phyloP scores from a whole-genome alignment of 2,888 invertebrate genomes.

The Sthenelais limicola region DNA sequence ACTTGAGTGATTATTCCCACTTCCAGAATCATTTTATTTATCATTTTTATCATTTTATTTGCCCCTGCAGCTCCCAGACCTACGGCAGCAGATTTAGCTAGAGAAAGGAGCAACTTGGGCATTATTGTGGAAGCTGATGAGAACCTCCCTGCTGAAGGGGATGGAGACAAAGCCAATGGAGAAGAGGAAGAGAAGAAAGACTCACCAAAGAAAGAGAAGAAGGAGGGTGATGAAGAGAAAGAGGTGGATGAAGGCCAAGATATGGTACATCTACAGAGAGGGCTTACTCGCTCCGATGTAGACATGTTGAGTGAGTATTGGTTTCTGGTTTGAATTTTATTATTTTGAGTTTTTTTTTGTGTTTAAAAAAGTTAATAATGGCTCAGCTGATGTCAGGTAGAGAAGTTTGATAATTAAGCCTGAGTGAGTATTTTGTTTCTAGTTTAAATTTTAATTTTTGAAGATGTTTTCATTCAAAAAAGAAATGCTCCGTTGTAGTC shows the following conservation, averaged over 20 bases:
- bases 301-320: slow-evolving; percentile 65
- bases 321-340: too few relatives aligned
- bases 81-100: neutral
- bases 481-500: too few relatives aligned
- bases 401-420: too few relatives aligned
- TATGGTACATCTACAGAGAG: slow-evolving; percentile 21
- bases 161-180: slow-evolving; percentile 11
- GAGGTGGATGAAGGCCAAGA: slow-evolving; percentile 19
- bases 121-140: slow-evolving; percentile 39
- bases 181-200: slow-evolving; percentile 29
- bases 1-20: too few relatives aligned
- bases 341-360: too few relatives aligned
- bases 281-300: slow-evolving; percentile 61
- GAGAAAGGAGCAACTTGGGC: slow-evolving; percentile 25
- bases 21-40: too few relatives aligned
- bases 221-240: slow-evolving; percentile 8
- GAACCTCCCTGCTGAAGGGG: slow-evolving; percentile 2
- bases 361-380: too few relatives aligned
- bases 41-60: too few relatives aligned
- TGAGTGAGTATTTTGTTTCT: too few relatives aligned
- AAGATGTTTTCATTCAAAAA: too few relatives aligned
- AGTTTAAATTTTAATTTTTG: too few relatives aligned
- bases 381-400: too few relatives aligned
- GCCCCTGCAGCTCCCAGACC: neutral
- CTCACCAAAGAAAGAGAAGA: slow-evolving; percentile 16